phyloP scores from a whole-genome alignment of 2,797 vertebrate species.

The Chiloscyllium punctatum region DNA sequence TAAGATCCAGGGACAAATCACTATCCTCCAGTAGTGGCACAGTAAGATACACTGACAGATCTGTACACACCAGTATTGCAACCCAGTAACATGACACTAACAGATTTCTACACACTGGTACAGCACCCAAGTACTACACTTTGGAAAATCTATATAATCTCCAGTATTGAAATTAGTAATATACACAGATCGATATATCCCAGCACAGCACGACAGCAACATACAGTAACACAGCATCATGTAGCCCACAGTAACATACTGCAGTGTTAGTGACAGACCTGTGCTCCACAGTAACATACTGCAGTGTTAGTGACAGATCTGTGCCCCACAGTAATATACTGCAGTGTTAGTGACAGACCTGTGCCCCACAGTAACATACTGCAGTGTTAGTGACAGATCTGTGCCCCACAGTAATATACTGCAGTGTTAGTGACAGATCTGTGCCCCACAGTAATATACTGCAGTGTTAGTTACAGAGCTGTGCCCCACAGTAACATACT shows the following conservation, averaged over 20 bases:
- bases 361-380: not conserved
- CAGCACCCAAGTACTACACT: not conserved
- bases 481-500: no score
- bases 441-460: no score
- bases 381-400: not conserved
- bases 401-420: not conserved
- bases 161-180: not conserved
- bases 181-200: not conserved
- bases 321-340: not conserved
- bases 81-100: not conserved
- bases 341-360: not conserved
- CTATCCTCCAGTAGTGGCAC: no score
- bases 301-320: not conserved
- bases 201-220: not conserved
- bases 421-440: not conserved
- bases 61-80: no score
- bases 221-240: no score
- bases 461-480: no score
- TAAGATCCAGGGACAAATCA: no score
- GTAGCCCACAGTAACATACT: no score
- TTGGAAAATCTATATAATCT: not conserved
- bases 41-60: no score
- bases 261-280: no score
- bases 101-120: not conserved
- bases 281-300: no score